phyloP scores from a whole-genome alignment of 2,888 invertebrate species.

The Prostheceraeus crozeri region DNA sequence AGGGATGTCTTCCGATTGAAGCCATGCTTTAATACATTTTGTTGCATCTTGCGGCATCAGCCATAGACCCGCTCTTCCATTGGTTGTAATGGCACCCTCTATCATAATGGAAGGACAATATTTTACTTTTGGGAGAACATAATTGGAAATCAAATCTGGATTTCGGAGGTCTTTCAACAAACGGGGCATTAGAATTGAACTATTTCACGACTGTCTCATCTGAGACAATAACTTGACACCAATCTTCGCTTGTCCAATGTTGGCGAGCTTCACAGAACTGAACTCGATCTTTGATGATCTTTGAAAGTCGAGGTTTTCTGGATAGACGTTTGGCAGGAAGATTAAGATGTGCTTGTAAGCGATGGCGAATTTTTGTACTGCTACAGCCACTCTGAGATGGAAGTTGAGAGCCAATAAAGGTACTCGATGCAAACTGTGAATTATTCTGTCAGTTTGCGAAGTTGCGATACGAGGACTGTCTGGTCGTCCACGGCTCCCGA shows the following conservation, averaged over 20 bases:
- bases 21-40: neutral
- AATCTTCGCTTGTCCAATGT: constrained; percentile 15
- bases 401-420: constrained; percentile 14
- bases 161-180: constrained; percentile 6
- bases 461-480: constrained; percentile 18
- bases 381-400: constrained; percentile 17
- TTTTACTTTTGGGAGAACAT: constrained; percentile 24
- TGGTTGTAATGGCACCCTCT: constrained; percentile 9
- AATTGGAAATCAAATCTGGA: too few relatives aligned
- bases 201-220: constrained; percentile 13
- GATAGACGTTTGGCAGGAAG: constrained; percentile 9
- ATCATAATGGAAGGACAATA: constrained; percentile 25
- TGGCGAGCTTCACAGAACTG: neutral
- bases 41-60: constrained; percentile 17
- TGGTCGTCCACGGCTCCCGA: neutral
- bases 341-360: constrained; percentile 11
- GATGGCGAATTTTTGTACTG: constrained; percentile 6
- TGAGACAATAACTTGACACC: constrained; percentile 22
- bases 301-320: too few relatives aligned
- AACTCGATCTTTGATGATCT: constrained; percentile 29
- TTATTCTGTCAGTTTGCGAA: constrained; percentile 5
- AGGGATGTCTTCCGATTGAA: constrained; percentile 27
- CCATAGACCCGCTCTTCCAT: neutral
- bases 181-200: constrained; percentile 7
- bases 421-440: constrained; percentile 25